Conservation (phyloP, 2,113 vertebrate species). For the Holacanthus passer region DNA sequence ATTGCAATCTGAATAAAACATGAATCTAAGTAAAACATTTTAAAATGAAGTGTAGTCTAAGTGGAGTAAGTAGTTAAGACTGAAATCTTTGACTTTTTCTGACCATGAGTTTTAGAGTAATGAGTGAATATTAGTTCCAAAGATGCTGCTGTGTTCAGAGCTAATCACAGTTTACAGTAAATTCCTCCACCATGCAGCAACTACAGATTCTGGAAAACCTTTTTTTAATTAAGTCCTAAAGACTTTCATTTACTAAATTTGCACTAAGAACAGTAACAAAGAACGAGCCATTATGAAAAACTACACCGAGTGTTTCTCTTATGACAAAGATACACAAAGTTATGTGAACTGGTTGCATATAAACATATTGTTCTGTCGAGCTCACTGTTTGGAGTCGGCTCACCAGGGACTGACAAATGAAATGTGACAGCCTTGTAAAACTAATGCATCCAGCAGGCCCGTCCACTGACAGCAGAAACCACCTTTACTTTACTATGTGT, state of each 20-base stretch:
- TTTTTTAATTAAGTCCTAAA: too few relatives aligned
- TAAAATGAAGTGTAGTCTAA: too few relatives aligned
- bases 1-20: too few relatives aligned
- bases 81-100: too few relatives aligned
- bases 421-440: slow-evolving; percentile 75
- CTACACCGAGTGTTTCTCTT: background rate
- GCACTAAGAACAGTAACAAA: background rate
- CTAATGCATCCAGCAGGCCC: slow-evolving; percentile 72
- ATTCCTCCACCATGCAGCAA: background rate
- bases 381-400: slow-evolving; percentile 36
- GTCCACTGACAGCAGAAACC: slow-evolving; percentile 65
- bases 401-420: slow-evolving; percentile 63
- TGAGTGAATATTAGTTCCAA: too few relatives aligned
- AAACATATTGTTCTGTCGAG: slow-evolving; percentile 15
- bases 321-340: background rate
- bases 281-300: background rate
- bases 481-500: slow-evolving; percentile 69
- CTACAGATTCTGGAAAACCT: too few relatives aligned
- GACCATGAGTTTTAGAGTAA: too few relatives aligned
- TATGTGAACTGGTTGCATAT: background rate
- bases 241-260: too few relatives aligned
- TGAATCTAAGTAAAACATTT: too few relatives aligned
- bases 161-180: background rate
- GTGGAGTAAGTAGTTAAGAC: too few relatives aligned
- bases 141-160: background rate